Evolutionary conservation across 2,888 invertebrate genomes (phyloP).

Genomic region (Trichogramma evanescens): DNA sequence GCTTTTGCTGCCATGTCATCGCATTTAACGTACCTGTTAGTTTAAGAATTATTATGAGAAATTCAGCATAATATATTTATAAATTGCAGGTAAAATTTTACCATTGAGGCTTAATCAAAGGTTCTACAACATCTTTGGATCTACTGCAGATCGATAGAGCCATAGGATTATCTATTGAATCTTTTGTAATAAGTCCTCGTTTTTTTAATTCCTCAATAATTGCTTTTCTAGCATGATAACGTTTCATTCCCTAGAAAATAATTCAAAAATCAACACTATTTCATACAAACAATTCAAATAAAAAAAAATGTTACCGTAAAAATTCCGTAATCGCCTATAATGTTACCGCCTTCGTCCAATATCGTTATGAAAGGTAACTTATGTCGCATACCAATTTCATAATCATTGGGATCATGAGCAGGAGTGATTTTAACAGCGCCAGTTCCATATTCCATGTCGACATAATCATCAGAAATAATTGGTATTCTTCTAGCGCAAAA

Average conservation of each 20-base stretch:
- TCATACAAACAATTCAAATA: slow-evolving; percentile 11
- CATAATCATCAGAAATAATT: slow-evolving; percentile 86
- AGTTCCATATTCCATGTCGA: slow-evolving; percentile 92
- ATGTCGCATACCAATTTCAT: slow-evolving; percentile 88
- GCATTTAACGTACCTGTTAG: slow-evolving; percentile 71
- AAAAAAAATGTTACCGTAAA: slow-evolving; percentile 54
- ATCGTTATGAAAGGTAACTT: slow-evolving; percentile 80
- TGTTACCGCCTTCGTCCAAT: slow-evolving; percentile 83
- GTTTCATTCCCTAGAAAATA: slow-evolving; percentile 66
- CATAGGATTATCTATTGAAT: slow-evolving; percentile 87
- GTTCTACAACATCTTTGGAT: slow-evolving; percentile 96
- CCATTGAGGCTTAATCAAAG: slow-evolving; percentile 95
- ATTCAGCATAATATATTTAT: neutral
- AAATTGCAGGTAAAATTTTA: slow-evolving; percentile 41
- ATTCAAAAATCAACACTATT: slow-evolving; percentile 10
- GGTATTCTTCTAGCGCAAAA: slow-evolving; percentile 77
- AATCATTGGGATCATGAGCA: slow-evolving; percentile 95
- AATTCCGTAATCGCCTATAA: slow-evolving; percentile 71
- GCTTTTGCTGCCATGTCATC: slow-evolving; percentile 85
- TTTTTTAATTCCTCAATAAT: slow-evolving; percentile 71
- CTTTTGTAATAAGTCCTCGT: slow-evolving; percentile 62
- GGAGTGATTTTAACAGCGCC: slow-evolving; percentile 99
- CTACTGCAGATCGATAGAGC: slow-evolving; percentile 92
- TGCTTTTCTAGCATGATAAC: slow-evolving; percentile 81
- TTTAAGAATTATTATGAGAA: neutral